Evolutionary conservation across 2,888 invertebrate genomes (phyloP), one percentile per base, ranked within the genome.

Genomic region (Ochropleura leucogaster): DNA sequence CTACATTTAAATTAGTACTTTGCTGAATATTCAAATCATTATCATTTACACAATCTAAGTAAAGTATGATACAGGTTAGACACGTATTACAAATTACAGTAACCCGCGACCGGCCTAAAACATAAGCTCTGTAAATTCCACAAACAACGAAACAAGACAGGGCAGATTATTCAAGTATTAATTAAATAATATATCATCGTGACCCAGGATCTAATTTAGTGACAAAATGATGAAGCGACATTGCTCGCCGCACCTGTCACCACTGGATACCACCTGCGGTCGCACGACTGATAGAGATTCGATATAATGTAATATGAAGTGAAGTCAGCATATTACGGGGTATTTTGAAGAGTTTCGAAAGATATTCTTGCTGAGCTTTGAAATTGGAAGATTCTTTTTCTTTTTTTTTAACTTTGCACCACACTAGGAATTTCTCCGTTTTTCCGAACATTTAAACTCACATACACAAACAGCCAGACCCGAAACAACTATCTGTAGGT

Each of bases 191-290:
- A 64, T 68, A 84, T 84, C 83, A 81, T 74, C 53, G 77, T 68
- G 73, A 76, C 77, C 73, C 55, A 30, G 49, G 69, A 74, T 72
- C 62, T 75, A 83, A 82, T 79, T 79, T 74, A 75, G 66, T 79
- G 63, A 72, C 79, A 79, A 84, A 83, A 83, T 84, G 84, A 83
- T 83, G 82, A 72, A 83, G 75, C 72, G 74, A 72, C 74, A 74
- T 74, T 68, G 53, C 78, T 46, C 6, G 49, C 70, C 74, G 59
- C 83, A 83, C 71, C 84, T 83, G 84, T 84, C 78, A 68, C 72
- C 72, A 49, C 62, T 74, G 70, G 65, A 79, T 68, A 16, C 68
- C 83, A 83, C 84, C 82, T 84, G 83, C 71, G 84, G 79, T 68
- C 82, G 40, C 55, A 16, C 30, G 71, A 55, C 62, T 68, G 72